Evolutionary conservation across 2,888 invertebrate genomes (phyloP).

Genomic region (Dinocampus coccinellae): DNA sequence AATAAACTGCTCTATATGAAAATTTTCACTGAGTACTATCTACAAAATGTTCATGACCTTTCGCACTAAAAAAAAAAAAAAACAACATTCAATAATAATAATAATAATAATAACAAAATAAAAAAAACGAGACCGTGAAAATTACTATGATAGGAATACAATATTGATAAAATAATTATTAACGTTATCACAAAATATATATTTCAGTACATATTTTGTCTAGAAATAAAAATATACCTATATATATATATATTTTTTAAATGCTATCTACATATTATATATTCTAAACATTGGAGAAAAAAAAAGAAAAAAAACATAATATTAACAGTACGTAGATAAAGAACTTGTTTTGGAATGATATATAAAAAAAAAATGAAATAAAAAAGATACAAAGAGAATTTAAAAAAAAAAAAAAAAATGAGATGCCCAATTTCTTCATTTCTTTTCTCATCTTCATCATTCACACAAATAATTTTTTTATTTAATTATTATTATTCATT

Average conservation of each 20-base stretch:
- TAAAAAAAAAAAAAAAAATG: conserved; percentile 44
- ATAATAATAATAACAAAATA: too few species aligned
- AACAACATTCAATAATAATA: too few species aligned
- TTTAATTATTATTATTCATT: conserved; percentile 4
- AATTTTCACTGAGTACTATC: conserved; percentile 39
- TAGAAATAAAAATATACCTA: background rate
- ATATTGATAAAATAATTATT: background rate
- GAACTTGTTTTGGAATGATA: conserved; percentile 44
- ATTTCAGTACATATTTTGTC: background rate
- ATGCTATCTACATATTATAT: background rate
- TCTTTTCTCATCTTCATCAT: conserved; percentile 15
- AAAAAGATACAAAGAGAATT: conserved; percentile 32
- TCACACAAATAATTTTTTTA: background rate
- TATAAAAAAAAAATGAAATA: too few species aligned
- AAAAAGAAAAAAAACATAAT: background rate
- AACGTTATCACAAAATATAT: background rate
- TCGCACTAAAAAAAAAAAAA: conserved; percentile 32
- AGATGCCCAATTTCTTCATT: conserved; percentile 39
- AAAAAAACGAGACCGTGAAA: conserved; percentile 6
- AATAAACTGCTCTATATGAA: conserved; percentile 13
- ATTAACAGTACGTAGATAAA: conserved; percentile 18
- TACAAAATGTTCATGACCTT: conserved; percentile 34
- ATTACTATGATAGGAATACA: background rate
- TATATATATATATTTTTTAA: background rate
- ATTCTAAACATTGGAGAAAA: background rate